Conservation (phyloP, 2,797 vertebrate species). For the Enteromius argenteus region DNA sequence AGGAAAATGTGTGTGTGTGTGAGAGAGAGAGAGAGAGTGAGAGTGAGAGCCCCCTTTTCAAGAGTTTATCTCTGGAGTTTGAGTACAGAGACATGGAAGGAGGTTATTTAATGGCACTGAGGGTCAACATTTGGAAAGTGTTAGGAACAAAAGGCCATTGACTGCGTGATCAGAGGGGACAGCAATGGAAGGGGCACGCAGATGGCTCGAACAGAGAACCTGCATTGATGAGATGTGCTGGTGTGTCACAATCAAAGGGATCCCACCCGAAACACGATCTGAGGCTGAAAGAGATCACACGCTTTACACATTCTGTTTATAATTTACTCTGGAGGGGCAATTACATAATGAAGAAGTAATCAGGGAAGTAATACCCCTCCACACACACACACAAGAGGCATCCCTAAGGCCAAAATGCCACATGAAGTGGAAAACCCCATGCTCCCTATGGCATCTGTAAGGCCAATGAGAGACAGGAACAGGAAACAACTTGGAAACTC, state of each 20-base stretch:
- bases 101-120: slow-evolving; percentile 39
- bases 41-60: slow-evolving; percentile 39
- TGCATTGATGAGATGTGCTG: slow-evolving; percentile 57
- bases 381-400: slow-evolving; percentile 10
- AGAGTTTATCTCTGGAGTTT: slow-evolving; percentile 59
- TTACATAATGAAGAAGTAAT: slow-evolving; percentile 68
- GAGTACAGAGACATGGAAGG: slow-evolving; percentile 67
- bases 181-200: slow-evolving; percentile 61
- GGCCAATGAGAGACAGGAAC: slow-evolving; percentile 6
- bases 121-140: slow-evolving; percentile 76
- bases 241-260: slow-evolving; percentile 64
- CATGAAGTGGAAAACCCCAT: slow-evolving; percentile 7
- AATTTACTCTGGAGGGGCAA: slow-evolving; percentile 69
- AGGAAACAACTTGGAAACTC: slow-evolving; percentile 11
- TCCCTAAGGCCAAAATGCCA: slow-evolving; percentile 38
- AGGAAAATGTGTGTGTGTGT: slow-evolving; percentile 68
- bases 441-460: neutral
- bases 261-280: slow-evolving; percentile 60
- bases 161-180: slow-evolving; percentile 47
- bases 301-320: slow-evolving; percentile 71
- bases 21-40: slow-evolving; percentile 32
- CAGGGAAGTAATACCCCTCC: slow-evolving; percentile 42
- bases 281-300: slow-evolving; percentile 63
- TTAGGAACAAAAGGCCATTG: slow-evolving; percentile 71
- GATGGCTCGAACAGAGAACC: slow-evolving; percentile 63